Evolutionary conservation across 2,113 vertebrate genomes (phyloP), one percentile per base, ranked within the genome.

Genomic region (Chitala chitala): DNA sequence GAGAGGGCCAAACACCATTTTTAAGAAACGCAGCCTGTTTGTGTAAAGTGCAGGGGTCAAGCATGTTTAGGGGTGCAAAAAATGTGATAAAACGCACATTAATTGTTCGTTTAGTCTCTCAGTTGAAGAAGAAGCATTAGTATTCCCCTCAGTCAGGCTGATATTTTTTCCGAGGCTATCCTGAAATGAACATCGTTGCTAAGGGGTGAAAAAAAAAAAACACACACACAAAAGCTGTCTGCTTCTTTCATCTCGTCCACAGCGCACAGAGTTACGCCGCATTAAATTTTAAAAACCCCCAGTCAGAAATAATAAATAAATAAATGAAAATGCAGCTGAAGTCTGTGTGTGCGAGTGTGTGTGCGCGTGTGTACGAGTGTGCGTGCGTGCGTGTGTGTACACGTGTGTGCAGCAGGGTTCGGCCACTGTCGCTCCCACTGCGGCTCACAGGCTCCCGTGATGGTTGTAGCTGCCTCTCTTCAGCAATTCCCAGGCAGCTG

Each of bases 271-370:
- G 56, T 63, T 63, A 63, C 59, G 59, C 29, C 6, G 31, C 59
- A 63, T 63, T 63, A 63, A 63, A 63, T n/a, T 63, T 63, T 63
- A 63, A 63, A 63, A 63, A 33, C 29, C 31, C 29, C 59, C 31
- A 63, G 59, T 63, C 59, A 63, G 33, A 63, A 63, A 63, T 63
- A 38, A 63, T 63, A 63, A 63, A 63, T 63, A 63, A 63, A 33
- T 63, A 36, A 61, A 33, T 24, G 29, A 31, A 38, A 33, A 29
- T 3, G 51, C 59, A 17, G 59, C 33, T 29, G 17, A 38, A 36
- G 36, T 63, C 31, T 36, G 59, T 22, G 58, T 29, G 56, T 31
- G 56, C 26, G 29, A 13, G 26, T 59, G 56, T 31, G 56, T 59
- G 56, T 17, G 56, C 3, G 26, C n/a, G n/a, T n/a, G 56, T 59